These are phyloP conservation scores for Hippasteria phrygiana DNA, from an alignment of 53 echinoderm and acorn worm genomes.

Conservation along the genomic window DNA sequence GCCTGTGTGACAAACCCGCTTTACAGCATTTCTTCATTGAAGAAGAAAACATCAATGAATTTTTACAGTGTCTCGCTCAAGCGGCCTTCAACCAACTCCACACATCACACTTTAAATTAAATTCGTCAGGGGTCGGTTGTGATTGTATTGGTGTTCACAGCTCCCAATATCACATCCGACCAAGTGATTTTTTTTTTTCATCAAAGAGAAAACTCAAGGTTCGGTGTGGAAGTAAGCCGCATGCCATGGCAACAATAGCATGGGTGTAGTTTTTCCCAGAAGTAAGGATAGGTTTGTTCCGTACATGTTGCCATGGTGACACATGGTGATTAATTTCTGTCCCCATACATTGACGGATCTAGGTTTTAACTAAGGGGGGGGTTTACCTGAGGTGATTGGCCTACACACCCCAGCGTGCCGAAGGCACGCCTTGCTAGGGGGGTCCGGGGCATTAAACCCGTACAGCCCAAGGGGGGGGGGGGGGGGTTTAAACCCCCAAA, in stretches of 20 bases:
- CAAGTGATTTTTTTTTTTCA: background rate
- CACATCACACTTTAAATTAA: conserved; percentile 2
- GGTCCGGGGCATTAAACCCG: too few relatives aligned
- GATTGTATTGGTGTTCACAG: background rate
- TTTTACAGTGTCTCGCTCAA: background rate
- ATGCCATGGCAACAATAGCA: background rate
- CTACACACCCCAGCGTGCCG: too few relatives aligned
- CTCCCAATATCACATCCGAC: background rate
- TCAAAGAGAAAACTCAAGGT: background rate
- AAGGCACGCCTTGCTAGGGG: too few relatives aligned
- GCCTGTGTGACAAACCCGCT: background rate
- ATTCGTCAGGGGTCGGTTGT: background rate
- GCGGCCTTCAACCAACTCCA: background rate
- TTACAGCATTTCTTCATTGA: background rate
- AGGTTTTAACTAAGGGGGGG: too few relatives aligned
- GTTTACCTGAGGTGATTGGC: too few relatives aligned
- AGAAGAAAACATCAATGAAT: background rate
- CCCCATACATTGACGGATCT: too few relatives aligned
- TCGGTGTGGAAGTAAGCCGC: background rate
- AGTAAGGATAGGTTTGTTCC: too few relatives aligned
- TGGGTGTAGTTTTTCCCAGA: background rate
- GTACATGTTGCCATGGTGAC: too few relatives aligned
- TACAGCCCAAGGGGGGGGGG: too few relatives aligned
- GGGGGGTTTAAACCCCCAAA: too few relatives aligned
- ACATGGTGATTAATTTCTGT: too few relatives aligned